These are phyloP conservation scores for Lucinisca nassula DNA, from an alignment of 2,888 invertebrate species.

Conservation along the genomic window DNA sequence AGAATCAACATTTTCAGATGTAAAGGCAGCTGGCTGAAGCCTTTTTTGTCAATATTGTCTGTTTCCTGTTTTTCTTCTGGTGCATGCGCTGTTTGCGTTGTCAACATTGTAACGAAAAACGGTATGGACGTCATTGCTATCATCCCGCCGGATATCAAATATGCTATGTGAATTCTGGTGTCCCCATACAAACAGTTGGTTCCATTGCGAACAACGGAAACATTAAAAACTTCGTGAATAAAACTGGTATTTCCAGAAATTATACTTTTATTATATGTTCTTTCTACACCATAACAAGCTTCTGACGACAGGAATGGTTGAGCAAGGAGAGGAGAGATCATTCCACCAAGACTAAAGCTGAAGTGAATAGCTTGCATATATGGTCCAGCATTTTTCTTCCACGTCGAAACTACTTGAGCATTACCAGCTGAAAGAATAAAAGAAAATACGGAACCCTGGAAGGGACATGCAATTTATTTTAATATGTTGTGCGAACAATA, in stretches of 20 bases:
- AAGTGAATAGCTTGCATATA: constrained; percentile 88
- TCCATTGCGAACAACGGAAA: background rate
- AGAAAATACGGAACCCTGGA: background rate
- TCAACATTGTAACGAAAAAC: background rate
- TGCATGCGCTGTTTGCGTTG: background rate
- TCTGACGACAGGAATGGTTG: constrained; percentile 83
- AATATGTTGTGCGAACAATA: too few relatives aligned
- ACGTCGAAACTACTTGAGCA: constrained; percentile 82
- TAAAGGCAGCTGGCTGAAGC: constrained; percentile 16
- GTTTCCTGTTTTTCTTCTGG: background rate
- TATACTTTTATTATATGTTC: background rate
- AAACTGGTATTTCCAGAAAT: background rate
- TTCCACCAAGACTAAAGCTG: constrained; percentile 87
- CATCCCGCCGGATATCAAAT: background rate
- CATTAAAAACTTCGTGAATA: background rate
- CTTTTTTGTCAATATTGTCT: background rate
- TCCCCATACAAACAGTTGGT: background rate
- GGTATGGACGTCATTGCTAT: background rate
- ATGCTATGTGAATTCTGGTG: background rate
- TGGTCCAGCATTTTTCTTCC: constrained; percentile 83
- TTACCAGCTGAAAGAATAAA: constrained; percentile 80
- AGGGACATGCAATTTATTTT: too few relatives aligned
- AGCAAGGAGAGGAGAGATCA: constrained; percentile 87
- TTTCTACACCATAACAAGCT: background rate
- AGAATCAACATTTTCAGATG: constrained; percentile 22